phyloP scores from a whole-genome alignment of 2,888 invertebrate genomes.

The Aromia moschata region DNA sequence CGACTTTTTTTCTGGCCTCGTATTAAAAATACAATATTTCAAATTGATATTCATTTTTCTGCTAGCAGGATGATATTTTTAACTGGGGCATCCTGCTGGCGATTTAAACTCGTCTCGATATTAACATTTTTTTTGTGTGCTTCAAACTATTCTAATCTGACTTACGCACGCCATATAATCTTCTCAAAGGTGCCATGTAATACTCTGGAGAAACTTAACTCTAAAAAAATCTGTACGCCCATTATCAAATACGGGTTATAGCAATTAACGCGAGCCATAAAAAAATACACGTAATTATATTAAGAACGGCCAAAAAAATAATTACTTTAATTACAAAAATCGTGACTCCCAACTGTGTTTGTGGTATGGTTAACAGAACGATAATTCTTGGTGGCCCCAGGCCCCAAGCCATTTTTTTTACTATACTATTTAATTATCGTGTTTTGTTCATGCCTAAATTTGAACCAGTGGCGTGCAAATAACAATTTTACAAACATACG shows the following conservation, averaged over 20 bases:
- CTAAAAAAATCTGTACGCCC: neutral
- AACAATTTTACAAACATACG: too few relatives aligned
- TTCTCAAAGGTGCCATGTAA: neutral
- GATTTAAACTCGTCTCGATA: neutral
- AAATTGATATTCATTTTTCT: neutral
- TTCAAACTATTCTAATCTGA: too few relatives aligned
- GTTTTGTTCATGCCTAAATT: neutral
- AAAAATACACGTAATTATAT: constrained; percentile 4
- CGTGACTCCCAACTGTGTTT: constrained; percentile 10
- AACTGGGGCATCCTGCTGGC: neutral
- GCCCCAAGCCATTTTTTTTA: constrained; percentile 9
- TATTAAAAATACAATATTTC: too few relatives aligned
- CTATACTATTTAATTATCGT: constrained; percentile 9
- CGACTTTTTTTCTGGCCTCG: too few relatives aligned
- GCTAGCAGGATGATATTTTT: constrained; percentile 2
- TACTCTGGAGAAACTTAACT: neutral
- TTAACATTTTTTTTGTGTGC: too few relatives aligned
- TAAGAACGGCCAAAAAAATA: constrained; percentile 13
- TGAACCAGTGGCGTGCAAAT: neutral
- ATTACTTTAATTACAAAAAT: constrained; percentile 20
- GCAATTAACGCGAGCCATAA: neutral
- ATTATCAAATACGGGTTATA: neutral
- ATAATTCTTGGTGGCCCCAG: constrained; percentile 8
- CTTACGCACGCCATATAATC: neutral
- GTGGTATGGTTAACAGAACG: constrained; percentile 12